A percentile compares a stretch with the other conserved stretches of the same genome.
phyloP scores from a whole-genome alignment of 2,888 invertebrate genomes.

The Hypolimnas misippus region DNA sequence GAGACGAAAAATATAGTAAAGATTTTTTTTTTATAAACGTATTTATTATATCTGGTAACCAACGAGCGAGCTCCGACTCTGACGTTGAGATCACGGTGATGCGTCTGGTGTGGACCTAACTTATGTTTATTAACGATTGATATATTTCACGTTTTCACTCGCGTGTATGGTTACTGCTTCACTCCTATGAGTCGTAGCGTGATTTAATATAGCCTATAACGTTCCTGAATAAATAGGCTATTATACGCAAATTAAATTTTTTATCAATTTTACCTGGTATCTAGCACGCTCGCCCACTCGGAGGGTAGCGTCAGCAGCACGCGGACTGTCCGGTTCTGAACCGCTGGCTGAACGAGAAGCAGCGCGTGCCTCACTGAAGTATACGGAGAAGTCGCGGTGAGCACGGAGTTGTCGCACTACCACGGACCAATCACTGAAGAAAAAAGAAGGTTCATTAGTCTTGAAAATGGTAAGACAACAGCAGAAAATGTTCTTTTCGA shows the following conservation, averaged over 20 bases:
- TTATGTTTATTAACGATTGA: too few relatives aligned
- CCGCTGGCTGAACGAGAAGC: slow-evolving; percentile 82
- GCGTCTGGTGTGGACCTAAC: slow-evolving; percentile 65
- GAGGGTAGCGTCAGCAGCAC: slow-evolving; percentile 68
- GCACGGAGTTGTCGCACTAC: slow-evolving; percentile 93
- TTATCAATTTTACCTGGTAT: slow-evolving; percentile 69
- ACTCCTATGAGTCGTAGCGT: too few relatives aligned
- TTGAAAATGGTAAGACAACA: too few relatives aligned
- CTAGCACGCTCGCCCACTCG: slow-evolving; percentile 71
- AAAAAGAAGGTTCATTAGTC: too few relatives aligned
- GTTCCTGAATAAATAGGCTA: neutral
- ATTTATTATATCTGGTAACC: too few relatives aligned
- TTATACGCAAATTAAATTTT: too few relatives aligned
- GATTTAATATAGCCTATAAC: too few relatives aligned
- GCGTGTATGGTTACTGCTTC: too few relatives aligned
- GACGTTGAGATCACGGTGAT: slow-evolving; percentile 69
- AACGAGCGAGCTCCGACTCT: slow-evolving; percentile 70
- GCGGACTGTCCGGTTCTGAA: slow-evolving; percentile 71
- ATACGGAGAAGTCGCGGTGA: slow-evolving; percentile 96
- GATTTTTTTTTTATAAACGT: too few relatives aligned
- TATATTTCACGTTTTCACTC: too few relatives aligned
- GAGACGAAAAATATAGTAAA: too few relatives aligned
- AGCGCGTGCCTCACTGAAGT: slow-evolving; percentile 95
- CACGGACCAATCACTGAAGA: slow-evolving; percentile 92
- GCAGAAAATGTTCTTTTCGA: too few relatives aligned